Evolutionary conservation across 2,797 vertebrate genomes (phyloP).

Genomic region (Gallinago nigripennis): DNA sequence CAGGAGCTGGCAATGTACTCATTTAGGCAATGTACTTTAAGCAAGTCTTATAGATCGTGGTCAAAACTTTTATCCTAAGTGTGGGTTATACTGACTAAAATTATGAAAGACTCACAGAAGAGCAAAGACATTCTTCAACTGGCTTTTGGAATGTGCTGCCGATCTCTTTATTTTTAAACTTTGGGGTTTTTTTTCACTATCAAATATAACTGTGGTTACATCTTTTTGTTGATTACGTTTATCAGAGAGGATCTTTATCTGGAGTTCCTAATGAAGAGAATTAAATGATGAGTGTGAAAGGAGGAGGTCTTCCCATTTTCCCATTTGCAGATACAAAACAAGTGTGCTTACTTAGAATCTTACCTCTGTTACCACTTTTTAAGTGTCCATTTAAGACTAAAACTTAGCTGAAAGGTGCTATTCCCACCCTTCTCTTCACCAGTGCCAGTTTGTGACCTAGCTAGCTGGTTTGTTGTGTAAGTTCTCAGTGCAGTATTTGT

Average conservation of each 20-base stretch:
- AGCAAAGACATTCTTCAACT: neutral
- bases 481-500: neutral
- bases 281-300: neutral
- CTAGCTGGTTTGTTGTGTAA: neutral
- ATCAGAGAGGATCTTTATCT: neutral
- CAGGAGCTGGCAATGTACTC: fast-evolving
- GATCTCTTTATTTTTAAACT: neutral
- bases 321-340: neutral
- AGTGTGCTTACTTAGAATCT: neutral
- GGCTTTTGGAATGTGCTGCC: neutral
- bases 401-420: neutral
- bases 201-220: neutral
- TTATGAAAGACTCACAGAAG: neutral
- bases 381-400: neutral
- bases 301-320: neutral
- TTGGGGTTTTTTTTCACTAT: neutral
- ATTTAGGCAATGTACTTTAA: neutral
- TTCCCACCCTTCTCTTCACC: neutral
- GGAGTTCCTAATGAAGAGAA: neutral
- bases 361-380: neutral
- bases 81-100: neutral
- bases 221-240: neutral
- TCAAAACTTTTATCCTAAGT: neutral
- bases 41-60: neutral
- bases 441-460: neutral